These are phyloP conservation scores for Neodiprion pinetum DNA, from an alignment of 1,140 invertebrate genomes.

Conservation along the genomic window DNA sequence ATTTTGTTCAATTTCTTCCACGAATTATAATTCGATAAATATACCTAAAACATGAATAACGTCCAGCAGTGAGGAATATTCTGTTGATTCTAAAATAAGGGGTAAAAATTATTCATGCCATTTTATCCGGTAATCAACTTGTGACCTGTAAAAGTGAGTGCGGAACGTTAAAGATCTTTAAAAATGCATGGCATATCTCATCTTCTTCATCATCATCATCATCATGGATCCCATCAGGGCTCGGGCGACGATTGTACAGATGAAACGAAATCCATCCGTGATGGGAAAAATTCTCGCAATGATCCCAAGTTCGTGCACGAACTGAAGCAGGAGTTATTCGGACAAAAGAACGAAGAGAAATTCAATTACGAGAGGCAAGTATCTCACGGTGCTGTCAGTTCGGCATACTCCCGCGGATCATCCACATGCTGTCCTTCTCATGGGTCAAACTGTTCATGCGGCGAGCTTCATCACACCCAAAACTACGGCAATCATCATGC, in stretches of 20 bases:
- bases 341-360: neutral
- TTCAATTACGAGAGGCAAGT: constrained; percentile 32
- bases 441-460: constrained; percentile 45
- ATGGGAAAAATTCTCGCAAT: constrained; percentile 38
- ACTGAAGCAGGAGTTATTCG: constrained; percentile 17
- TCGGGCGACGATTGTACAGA: constrained; percentile 21
- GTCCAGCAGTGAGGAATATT: too few relatives aligned
- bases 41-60: too few relatives aligned
- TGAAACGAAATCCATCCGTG: constrained; percentile 21
- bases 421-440: constrained; percentile 44
- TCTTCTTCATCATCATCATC: constrained; percentile 43
- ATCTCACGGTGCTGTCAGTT: constrained; percentile 53
- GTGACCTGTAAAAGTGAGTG: too few relatives aligned
- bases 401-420: constrained; percentile 51
- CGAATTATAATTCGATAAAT: too few relatives aligned
- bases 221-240: constrained; percentile 33
- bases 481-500: constrained; percentile 28
- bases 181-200: constrained; percentile 53
- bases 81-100: too few relatives aligned
- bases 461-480: constrained; percentile 28
- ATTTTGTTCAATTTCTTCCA: too few relatives aligned
- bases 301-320: constrained; percentile 45
- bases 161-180: neutral
- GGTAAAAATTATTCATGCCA: too few relatives aligned
- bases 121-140: too few relatives aligned